Evolutionary conservation across 1,140 invertebrate species (phyloP), one percentile per base, ranked within the genome.

Genomic region (Drosophila punjabiensis): DNA sequence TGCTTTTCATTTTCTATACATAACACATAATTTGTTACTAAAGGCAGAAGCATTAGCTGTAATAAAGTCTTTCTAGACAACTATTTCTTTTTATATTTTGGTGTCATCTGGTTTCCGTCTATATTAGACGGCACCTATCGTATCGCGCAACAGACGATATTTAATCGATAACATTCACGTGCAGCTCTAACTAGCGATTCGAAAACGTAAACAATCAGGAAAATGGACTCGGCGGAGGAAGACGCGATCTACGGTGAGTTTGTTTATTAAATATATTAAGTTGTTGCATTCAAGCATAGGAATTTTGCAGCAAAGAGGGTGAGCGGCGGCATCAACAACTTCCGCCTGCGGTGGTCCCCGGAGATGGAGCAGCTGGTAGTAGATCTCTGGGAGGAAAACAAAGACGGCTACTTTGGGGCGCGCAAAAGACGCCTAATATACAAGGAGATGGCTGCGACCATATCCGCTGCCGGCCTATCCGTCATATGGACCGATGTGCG

Each of bases 371-470:
- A 58, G 14, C 55, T 58, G 35, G 24, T 58, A 1, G 14, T 58
- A 28, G 55, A 58, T 10, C 55, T 58, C 20, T 58, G 55, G 55
- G 35, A 58, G 55, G 20, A 58, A n/a, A 7, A 28, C 20, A 58
- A 28, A 39, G 9, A n/a, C 3, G 35, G 11, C 9, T 58, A 58
- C 20, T 39, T 16, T 11, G 55, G 55, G 5, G 4, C 20, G 55
- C 55, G 55, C 14, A 58, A 58, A 58, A 39, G 55, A 24, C 8
- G 35, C 20, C 9, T n/a, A 0, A 6, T 58, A 16, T 58, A 58
- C 35, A 28, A 39, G 20, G 20, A 28, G 3, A 58, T 58, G 14
- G 35, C 35, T 8, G 35, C n/a, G 5, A 7, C 1, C 11, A 39
- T 58, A 11, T 2, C 35, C 4, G 33, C 20, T 1, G 20, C 20